phyloP scores from a whole-genome alignment of 1,140 invertebrate genomes.

The Cylas formicarius region DNA sequence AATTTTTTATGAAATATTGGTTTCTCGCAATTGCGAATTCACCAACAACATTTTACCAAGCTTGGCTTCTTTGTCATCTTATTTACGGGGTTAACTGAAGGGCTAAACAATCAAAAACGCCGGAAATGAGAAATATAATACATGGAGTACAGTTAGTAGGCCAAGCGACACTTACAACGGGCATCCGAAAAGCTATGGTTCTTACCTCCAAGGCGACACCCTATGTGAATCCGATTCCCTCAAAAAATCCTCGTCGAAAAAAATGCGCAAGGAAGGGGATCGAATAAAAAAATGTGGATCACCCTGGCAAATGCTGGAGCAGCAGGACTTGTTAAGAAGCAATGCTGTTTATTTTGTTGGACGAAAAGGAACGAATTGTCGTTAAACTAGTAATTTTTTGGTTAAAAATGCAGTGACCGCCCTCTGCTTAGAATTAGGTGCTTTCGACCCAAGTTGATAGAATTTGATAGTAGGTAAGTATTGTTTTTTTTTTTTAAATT shows the following conservation, averaged over 20 bases:
- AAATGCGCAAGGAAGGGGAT: slow-evolving; percentile 13
- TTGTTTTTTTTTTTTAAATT: too few species aligned
- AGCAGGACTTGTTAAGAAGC: slow-evolving; percentile 32
- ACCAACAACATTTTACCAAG: too few species aligned
- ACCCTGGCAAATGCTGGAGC: slow-evolving; percentile 44
- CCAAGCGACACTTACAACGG: not conserved
- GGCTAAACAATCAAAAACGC: too few species aligned
- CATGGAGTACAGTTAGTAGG: slow-evolving; percentile 1
- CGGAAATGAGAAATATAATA: too few species aligned
- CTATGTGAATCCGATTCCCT: slow-evolving; percentile 20
- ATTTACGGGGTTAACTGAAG: too few species aligned
- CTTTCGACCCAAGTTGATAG: too few species aligned
- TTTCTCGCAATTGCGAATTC: too few species aligned
- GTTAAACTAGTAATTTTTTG: slow-evolving; percentile 16
- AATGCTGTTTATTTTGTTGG: slow-evolving; percentile 15
- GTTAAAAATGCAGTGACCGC: slow-evolving; percentile 4
- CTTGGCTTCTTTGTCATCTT: too few species aligned
- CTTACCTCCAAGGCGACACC: slow-evolving; percentile 37
- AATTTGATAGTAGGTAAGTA: too few species aligned
- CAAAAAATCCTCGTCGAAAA: slow-evolving; percentile 12
- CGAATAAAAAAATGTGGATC: slow-evolving; percentile 35
- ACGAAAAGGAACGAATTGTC: slow-evolving; percentile 9
- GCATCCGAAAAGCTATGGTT: slow-evolving; percentile 5
- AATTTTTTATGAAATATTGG: too few species aligned
- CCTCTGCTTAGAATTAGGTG: too few species aligned